phyloP scores from a whole-genome alignment of 2,888 invertebrate genomes.

The Lycocerus yunnanus region DNA sequence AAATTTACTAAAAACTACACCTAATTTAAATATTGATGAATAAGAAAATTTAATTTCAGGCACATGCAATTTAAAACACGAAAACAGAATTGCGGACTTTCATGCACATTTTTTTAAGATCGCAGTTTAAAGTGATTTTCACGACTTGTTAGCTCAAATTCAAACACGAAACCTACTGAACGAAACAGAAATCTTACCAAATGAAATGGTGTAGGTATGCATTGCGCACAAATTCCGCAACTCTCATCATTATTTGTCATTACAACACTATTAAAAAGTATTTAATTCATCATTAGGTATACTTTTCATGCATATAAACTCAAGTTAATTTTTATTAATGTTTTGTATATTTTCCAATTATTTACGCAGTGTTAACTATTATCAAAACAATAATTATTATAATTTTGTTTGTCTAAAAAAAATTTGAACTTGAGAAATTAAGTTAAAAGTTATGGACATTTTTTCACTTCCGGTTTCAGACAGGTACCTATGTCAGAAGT shows the following conservation, averaged over 20 bases:
- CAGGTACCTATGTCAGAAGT: no score
- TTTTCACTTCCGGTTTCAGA: neutral
- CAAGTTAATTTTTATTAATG: neutral
- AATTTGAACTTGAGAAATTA: neutral
- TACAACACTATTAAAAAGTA: neutral
- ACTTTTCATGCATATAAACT: neutral
- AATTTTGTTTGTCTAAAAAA: neutral
- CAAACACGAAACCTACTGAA: constrained; percentile 22
- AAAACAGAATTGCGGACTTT: neutral
- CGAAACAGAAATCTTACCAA: neutral
- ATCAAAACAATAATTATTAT: neutral
- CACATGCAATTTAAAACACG: neutral
- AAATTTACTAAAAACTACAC: neutral
- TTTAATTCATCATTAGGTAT: neutral
- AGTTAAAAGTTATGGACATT: neutral
- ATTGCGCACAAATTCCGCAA: constrained; percentile 23
- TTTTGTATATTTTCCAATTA: neutral
- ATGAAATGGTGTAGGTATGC: constrained; percentile 7
- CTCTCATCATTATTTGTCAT: neutral
- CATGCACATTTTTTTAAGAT: constrained; percentile 2
- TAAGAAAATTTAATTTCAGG: neutral
- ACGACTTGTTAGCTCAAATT: constrained; percentile 9
- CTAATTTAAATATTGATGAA: neutral
- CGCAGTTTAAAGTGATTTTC: constrained; percentile 13
- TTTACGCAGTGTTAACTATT: neutral